Evolutionary conservation across 2,797 vertebrate genomes (phyloP).

Genomic region (Chiropotes sagulatus): DNA sequence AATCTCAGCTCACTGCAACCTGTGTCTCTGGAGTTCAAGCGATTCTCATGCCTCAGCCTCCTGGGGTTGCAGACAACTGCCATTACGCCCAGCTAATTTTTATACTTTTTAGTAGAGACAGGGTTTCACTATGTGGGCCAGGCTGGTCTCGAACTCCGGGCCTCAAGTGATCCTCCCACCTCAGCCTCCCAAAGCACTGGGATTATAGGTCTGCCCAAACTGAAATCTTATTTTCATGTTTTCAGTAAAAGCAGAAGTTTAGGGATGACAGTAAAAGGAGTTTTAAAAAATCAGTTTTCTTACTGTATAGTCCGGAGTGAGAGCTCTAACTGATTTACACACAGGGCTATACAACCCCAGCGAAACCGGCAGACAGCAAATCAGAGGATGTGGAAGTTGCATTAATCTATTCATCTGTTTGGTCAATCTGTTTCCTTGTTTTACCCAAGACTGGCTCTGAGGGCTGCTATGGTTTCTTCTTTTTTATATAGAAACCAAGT

Average conservation of each 20-base stretch:
- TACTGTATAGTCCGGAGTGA: background rate
- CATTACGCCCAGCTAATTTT: background rate
- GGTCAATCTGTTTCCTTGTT: background rate
- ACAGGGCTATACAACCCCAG: background rate
- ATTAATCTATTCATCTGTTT: background rate
- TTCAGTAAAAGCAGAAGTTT: background rate
- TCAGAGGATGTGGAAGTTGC: background rate
- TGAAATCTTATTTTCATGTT: background rate
- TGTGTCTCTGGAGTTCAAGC: fast-evolving
- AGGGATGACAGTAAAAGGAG: too few relatives aligned
- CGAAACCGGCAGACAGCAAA: background rate
- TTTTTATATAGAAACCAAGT: too few relatives aligned
- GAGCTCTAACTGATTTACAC: background rate
- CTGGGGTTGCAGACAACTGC: too few relatives aligned
- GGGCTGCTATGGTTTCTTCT: too few relatives aligned
- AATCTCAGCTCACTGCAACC: background rate
- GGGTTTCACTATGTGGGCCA: background rate
- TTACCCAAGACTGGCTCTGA: too few relatives aligned
- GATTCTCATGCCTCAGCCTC: background rate
- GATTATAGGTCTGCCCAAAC: background rate
- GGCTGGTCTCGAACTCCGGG: too few relatives aligned
- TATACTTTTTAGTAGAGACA: background rate
- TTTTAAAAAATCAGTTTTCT: background rate
- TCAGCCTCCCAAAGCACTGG: too few relatives aligned
- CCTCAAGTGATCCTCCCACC: too few relatives aligned